Evolutionary conservation across 2,888 invertebrate genomes (phyloP).

Genomic region (Serrognathus titanus): DNA sequence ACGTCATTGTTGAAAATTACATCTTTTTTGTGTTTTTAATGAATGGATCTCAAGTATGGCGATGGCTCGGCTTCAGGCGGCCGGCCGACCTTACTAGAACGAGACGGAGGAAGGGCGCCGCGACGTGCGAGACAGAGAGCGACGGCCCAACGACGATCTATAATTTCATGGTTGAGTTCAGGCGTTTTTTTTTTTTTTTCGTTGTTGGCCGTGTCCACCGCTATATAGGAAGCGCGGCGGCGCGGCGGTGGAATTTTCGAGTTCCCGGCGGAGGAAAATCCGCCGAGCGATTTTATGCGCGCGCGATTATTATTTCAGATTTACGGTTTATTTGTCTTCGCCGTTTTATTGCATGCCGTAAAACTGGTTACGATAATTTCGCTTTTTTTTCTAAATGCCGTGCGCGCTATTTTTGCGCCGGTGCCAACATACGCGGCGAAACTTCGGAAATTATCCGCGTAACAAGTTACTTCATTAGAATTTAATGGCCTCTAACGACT

Average conservation of each 20-base stretch:
- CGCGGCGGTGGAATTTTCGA: not conserved
- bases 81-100: not conserved
- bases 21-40: conserved; percentile 22
- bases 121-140: not conserved
- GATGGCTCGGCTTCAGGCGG: not conserved
- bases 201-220: not conserved
- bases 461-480: too few species aligned
- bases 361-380: not conserved
- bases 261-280: not conserved
- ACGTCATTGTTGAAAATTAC: conserved; percentile 22
- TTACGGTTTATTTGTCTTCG: conserved; percentile 1
- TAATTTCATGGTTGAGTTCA: conserved; percentile 18
- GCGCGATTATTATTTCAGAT: not conserved
- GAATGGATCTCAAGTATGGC: conserved; percentile 10
- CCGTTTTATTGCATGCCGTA: not conserved
- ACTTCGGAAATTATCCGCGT: too few species aligned
- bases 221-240: not conserved
- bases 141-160: conserved; percentile 9
- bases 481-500: too few species aligned
- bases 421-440: too few species aligned
- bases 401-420: too few species aligned
- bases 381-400: too few species aligned
- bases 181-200: conserved; percentile 9
- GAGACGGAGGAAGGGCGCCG: not conserved
- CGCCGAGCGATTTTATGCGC: not conserved